These are phyloP conservation scores for Drosophila athabasca DNA, from an alignment of 1,140 invertebrate genomes.

Conservation along the genomic window DNA sequence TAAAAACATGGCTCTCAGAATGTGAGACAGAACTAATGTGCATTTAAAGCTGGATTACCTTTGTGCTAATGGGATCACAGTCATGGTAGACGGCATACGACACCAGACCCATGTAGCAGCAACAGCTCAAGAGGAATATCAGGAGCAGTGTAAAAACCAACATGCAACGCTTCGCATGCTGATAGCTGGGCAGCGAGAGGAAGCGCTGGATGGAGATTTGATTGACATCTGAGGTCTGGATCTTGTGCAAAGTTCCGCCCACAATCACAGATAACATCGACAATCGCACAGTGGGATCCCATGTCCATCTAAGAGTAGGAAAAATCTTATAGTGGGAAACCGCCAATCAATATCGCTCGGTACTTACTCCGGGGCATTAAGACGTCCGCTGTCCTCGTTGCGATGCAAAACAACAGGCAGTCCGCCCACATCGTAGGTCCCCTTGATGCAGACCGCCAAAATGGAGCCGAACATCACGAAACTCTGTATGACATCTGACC, in stretches of 20 bases:
- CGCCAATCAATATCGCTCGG: not conserved
- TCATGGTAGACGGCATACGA: slow-evolving; percentile 90
- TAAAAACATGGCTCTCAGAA: too few relatives aligned
- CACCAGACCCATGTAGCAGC: slow-evolving; percentile 90
- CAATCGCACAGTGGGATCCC: slow-evolving; percentile 89
- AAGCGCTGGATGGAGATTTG: slow-evolving; percentile 94
- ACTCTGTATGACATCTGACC: slow-evolving; percentile 95
- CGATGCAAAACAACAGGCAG: slow-evolving; percentile 88
- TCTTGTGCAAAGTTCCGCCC: slow-evolving; percentile 93
- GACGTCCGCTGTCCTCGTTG: slow-evolving; percentile 89
- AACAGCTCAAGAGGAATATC: slow-evolving; percentile 86
- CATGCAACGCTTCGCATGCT: slow-evolving; percentile 83
- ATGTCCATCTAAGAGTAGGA: slow-evolving; percentile 86
- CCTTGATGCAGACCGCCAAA: slow-evolving; percentile 91
- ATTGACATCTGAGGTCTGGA: slow-evolving; percentile 92
- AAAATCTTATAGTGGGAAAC: slow-evolving; percentile 1
- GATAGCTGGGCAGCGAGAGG: slow-evolving; percentile 83
- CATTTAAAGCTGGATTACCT: slow-evolving; percentile 75
- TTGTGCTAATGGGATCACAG: slow-evolving; percentile 90
- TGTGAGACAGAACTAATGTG: not conserved
- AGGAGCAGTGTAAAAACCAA: slow-evolving; percentile 87
- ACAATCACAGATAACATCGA: slow-evolving; percentile 91
- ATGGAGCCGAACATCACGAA: slow-evolving; percentile 93
- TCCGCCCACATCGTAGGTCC: slow-evolving; percentile 92
- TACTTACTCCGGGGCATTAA: slow-evolving; percentile 90